phyloP scores from a whole-genome alignment of 2,888 invertebrate species.

The Cybosia mesomella region DNA sequence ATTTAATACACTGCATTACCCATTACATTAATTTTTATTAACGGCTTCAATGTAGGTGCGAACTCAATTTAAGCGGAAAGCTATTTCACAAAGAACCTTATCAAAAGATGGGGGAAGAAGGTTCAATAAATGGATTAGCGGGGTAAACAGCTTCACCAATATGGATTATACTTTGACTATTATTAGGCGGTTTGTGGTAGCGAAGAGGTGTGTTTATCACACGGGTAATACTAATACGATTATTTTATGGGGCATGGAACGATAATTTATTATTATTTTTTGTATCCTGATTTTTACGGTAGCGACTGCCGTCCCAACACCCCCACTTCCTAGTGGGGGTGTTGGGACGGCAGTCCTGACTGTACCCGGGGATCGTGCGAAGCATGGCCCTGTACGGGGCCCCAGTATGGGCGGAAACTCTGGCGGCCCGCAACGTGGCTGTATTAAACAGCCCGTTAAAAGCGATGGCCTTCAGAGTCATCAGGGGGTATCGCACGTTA shows the following conservation, averaged over 20 bases:
- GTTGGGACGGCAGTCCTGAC: too few species aligned
- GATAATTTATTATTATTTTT: not conserved
- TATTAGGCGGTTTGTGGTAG: not conserved
- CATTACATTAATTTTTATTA: conserved; percentile 26
- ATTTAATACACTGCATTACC: not conserved
- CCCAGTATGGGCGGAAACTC: too few species aligned
- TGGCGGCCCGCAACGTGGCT: too few species aligned
- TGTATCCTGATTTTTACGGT: too few species aligned
- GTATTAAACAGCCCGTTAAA: too few species aligned
- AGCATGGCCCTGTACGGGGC: too few species aligned
- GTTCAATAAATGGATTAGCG: conserved; percentile 47
- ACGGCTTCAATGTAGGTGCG: conserved; percentile 29
- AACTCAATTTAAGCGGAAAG: conserved; percentile 35
- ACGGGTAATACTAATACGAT: conserved; percentile 1
- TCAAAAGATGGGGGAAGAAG: conserved; percentile 32
- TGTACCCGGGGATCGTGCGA: too few species aligned
- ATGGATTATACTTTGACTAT: conserved; percentile 46
- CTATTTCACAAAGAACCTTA: conserved; percentile 39
- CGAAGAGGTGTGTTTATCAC: not conserved
- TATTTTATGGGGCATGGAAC: too few species aligned
- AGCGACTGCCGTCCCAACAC: too few species aligned
- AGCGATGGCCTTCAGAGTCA: too few species aligned
- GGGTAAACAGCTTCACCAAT: conserved; percentile 47
- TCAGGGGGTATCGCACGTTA: too few species aligned
- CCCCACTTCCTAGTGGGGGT: too few species aligned